phyloP scores from a whole-genome alignment of 2,888 invertebrate genomes.

The Pandemis heparana region DNA sequence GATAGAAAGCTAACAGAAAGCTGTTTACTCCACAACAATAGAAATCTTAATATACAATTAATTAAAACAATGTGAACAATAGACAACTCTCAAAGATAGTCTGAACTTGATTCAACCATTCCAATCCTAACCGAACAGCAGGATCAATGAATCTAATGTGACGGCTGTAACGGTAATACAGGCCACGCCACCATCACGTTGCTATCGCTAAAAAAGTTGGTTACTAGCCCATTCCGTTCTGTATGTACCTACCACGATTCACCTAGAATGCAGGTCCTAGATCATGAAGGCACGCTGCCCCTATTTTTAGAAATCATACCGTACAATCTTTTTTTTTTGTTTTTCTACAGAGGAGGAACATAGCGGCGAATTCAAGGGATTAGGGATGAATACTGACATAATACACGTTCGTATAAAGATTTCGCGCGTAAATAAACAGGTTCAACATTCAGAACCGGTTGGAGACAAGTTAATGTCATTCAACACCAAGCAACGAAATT shows the following conservation, averaged over 20 bases:
- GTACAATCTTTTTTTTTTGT: neutral
- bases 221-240: slow-evolving; percentile 33
- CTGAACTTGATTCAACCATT: neutral
- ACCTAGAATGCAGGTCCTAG: slow-evolving; percentile 37
- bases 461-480: slow-evolving; percentile 59
- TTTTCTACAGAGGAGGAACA: neutral
- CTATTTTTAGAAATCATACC: slow-evolving; percentile 1
- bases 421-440: slow-evolving; percentile 38
- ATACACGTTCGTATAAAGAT: neutral
- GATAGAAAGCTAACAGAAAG: slow-evolving; percentile 27
- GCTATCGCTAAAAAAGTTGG: slow-evolving; percentile 41
- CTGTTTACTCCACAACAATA: slow-evolving; percentile 20
- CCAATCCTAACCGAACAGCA: slow-evolving; percentile 25
- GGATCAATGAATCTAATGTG: slow-evolving; percentile 33
- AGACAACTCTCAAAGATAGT: slow-evolving; percentile 3
- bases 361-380: neutral
- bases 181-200: slow-evolving; percentile 8
- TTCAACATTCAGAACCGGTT: slow-evolving; percentile 59
- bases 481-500: slow-evolving; percentile 59
- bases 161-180: slow-evolving; percentile 33
- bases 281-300: slow-evolving; percentile 5
- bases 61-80: slow-evolving; percentile 16
- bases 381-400: neutral
- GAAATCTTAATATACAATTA: neutral
- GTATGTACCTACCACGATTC: slow-evolving; percentile 28